Conservation (phyloP, 2,888 invertebrate genomes). For the Drosophila atripex region DNA sequence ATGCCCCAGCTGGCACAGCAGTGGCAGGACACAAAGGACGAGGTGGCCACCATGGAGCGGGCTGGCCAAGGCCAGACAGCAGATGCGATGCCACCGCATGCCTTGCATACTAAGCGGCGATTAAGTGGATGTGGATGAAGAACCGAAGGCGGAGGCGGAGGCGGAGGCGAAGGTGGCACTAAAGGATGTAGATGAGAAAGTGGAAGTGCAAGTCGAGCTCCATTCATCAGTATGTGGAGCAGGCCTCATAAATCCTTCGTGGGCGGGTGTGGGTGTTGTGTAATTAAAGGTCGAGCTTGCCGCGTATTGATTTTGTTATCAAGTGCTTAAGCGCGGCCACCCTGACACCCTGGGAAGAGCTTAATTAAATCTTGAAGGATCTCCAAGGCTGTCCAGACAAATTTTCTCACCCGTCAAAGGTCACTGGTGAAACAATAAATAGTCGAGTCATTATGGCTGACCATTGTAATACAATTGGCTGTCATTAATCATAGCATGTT, state of each 20-base stretch:
- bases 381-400: constrained; percentile 1
- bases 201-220: constrained; percentile 19
- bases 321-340: constrained; percentile 18
- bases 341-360: constrained; percentile 36
- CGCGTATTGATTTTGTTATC: constrained; percentile 69
- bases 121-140: constrained; percentile 51
- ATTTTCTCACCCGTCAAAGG: constrained; percentile 50
- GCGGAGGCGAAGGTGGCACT: constrained; percentile 3
- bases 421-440: constrained; percentile 61
- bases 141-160: background rate
- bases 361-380: constrained; percentile 60
- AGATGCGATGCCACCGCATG: constrained; percentile 54
- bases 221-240: constrained; percentile 60
- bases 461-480: constrained; percentile 5
- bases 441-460: constrained; percentile 31
- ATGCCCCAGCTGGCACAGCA: constrained; percentile 42
- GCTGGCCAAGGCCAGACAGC: constrained; percentile 44
- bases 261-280: constrained; percentile 33
- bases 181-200: constrained; percentile 5
- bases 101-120: constrained; percentile 74
- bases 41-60: constrained; percentile 12
- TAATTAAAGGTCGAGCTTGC: constrained; percentile 66
- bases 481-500: constrained; percentile 68
- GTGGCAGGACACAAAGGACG: background rate
- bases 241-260: constrained; percentile 61